Evolutionary conservation across 2,888 invertebrate species (phyloP).

Genomic region (Cenopis cana): DNA sequence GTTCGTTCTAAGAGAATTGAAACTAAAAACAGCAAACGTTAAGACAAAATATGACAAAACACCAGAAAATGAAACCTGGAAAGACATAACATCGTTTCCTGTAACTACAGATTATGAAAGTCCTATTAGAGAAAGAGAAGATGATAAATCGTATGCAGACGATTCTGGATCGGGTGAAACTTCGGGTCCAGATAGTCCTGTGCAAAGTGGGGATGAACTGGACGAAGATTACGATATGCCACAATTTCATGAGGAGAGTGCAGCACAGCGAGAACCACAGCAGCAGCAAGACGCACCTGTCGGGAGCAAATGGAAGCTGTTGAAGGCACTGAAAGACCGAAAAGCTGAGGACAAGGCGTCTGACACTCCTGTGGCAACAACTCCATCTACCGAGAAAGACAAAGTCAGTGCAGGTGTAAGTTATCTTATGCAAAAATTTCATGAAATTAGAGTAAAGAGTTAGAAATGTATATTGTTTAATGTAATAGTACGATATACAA

Average conservation of each 20-base stretch:
- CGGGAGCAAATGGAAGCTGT: slow-evolving; percentile 95
- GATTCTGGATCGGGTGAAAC: slow-evolving; percentile 93
- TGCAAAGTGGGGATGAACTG: slow-evolving; percentile 89
- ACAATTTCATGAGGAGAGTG: slow-evolving; percentile 70
- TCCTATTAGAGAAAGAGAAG: slow-evolving; percentile 68
- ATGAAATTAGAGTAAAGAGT: slow-evolving; percentile 88
- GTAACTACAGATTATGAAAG: slow-evolving; percentile 74
- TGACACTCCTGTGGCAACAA: slow-evolving; percentile 87
- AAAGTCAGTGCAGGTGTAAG: slow-evolving; percentile 90
- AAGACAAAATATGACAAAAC: slow-evolving; percentile 76
- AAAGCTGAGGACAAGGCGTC: slow-evolving; percentile 95
- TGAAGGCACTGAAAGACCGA: slow-evolving; percentile 94
- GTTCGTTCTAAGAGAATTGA: slow-evolving; percentile 90
- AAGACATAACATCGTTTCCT: slow-evolving; percentile 79
- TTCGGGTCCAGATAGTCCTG: slow-evolving; percentile 95
- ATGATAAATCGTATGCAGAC: slow-evolving; percentile 80
- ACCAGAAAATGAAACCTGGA: slow-evolving; percentile 73
- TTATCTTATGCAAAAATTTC: slow-evolving; percentile 87
- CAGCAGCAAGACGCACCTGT: slow-evolving; percentile 85
- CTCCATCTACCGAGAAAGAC: slow-evolving; percentile 86
- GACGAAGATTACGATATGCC: slow-evolving; percentile 87
- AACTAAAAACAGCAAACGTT: slow-evolving; percentile 86
- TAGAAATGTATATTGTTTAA: slow-evolving; percentile 58
- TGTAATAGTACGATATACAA: slow-evolving; percentile 18
- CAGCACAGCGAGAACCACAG: slow-evolving; percentile 62